phyloP scores from a whole-genome alignment of 2,113 vertebrate genomes.

The Phoenicopterus ruber region DNA sequence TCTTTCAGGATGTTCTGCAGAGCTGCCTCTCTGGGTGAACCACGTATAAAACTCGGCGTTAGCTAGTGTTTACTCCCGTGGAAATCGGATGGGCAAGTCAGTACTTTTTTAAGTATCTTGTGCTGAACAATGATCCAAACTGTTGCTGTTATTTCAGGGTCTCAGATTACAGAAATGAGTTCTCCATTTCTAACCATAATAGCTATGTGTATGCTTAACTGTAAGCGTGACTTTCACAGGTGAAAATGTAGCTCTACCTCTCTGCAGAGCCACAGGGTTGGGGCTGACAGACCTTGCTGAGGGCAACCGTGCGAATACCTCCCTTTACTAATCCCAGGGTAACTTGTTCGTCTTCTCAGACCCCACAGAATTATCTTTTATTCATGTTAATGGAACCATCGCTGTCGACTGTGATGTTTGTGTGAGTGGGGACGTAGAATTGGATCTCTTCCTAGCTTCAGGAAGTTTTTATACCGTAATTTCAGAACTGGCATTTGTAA shows the following conservation, averaged over 20 bases:
- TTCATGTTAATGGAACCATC: not conserved
- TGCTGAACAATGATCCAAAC: not conserved
- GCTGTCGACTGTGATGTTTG: accelerated
- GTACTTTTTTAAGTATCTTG: not conserved
- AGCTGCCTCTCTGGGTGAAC: not conserved
- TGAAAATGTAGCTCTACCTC: not conserved
- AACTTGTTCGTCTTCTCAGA: not conserved
- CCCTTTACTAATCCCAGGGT: not conserved
- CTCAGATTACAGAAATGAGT: not conserved
- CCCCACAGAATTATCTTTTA: not conserved
- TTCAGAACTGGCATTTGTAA: slow-evolving; percentile 7
- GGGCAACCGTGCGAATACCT: accelerated
- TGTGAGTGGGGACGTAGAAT: not conserved
- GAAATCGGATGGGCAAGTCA: not conserved
- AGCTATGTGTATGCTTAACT: not conserved
- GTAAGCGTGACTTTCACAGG: not conserved
- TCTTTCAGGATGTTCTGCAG: not conserved
- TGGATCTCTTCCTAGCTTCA: not conserved
- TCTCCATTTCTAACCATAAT: accelerated
- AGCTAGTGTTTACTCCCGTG: accelerated
- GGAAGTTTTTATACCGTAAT: not conserved
- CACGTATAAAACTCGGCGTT: accelerated
- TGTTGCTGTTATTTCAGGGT: not conserved
- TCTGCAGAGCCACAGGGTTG: not conserved
- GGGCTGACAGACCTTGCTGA: not conserved